Evolutionary conservation across 1,140 invertebrate genomes (phyloP), one percentile per base, ranked within the genome.

Genomic region (Habropoda laboriosa): DNA sequence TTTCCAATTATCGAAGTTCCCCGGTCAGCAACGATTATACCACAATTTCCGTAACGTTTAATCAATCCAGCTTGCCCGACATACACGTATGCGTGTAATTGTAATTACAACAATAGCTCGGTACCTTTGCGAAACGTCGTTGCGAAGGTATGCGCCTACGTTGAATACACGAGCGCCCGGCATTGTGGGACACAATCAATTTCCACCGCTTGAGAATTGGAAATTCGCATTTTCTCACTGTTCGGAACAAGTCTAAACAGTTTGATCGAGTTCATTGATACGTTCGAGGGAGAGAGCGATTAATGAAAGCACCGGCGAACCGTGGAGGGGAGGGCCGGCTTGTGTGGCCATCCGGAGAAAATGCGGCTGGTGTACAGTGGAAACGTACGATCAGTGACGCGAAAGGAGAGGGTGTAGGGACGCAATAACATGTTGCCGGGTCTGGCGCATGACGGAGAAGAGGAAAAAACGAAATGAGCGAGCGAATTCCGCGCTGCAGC

Each of bases 401-500:
- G 67, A 75, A 66, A 68, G 72, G 71, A 38, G 49, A 55, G 40
- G 53, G 51, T 42, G 73, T 13, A 32, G 53, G 42, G 67, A 27
- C 18, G 74, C 79, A 71, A 81, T 75, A 85, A 79, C 79, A 82
- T 73, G 74, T 86, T 77, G 74, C 68, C 60, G 55, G 55, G 47
- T 40, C 16, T 55, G n/a, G 38, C 55, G 70, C 38, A 77, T 64
- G 64, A 75, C 61, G 51, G 73, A 86, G 80, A 49, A 77, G 70
- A 42, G 79, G 42, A 89, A 89, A 77, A 83, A 70, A 64, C 51
- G 76, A 87, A 91, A 90, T 87, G 82, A 91, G 86, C 81, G 87
- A 81, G 86, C 81, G 88, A 92, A 91, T 92, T 92, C 90, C 89
- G 85, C 82, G 81, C 85, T 83, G 85, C 86, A 83, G 88, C 87